Base-by-base conservation (phyloP, 2,113 vertebrate genomes). In the Casuarius casuarius region DNA sequence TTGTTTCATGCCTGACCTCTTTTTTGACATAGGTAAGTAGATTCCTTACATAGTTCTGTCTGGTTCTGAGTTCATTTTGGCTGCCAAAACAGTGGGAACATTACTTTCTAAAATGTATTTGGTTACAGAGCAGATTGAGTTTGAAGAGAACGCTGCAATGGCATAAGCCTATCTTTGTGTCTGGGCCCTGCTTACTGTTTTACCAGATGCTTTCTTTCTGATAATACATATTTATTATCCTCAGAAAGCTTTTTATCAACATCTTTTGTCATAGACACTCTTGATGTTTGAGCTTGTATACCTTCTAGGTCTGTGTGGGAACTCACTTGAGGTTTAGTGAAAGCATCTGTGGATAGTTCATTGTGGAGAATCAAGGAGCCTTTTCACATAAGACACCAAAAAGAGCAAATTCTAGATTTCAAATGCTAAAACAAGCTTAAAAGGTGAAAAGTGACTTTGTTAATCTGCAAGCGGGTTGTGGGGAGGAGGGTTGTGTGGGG, bases 41-140 rank as follows among this genome's bases (percentile, higher is more conserved):
- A 90, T 94, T 95, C 94, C 46, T 94, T 90, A 22, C 92, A 46
- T 65, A 70, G 58, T 76, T 90, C 58, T 68, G 84, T 79, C 54
- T 89, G 84, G 35, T 59, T 91, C 40, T 4, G 17, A 67, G 67
- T 91, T 94, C 28, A 42, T 79, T 91, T 85, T 93, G 67, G 42
- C 91, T 93, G 67, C 63, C 16, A 58, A 71, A 83, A 71, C 67
- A 77, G 15, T 54, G 46, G 17, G 29, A 62, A 25, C 44, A 13
- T 91, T 87, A 72, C 82, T 90, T 91, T 66, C 59, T 49, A 71
- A 90, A 94, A 83, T 0, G 0, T 91, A 85, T 80, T 90, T 80
- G 49, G 49, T 95, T 96, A 93, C 87, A 90, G 74, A 92, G 63
- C 52, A 93, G 91, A 80, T 51, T 59, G 66, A 89, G 78, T 87